Evolutionary conservation across 2,797 vertebrate species (phyloP), one percentile per base, ranked within the genome.

Genomic region (Hephaestus fuliginosus): DNA sequence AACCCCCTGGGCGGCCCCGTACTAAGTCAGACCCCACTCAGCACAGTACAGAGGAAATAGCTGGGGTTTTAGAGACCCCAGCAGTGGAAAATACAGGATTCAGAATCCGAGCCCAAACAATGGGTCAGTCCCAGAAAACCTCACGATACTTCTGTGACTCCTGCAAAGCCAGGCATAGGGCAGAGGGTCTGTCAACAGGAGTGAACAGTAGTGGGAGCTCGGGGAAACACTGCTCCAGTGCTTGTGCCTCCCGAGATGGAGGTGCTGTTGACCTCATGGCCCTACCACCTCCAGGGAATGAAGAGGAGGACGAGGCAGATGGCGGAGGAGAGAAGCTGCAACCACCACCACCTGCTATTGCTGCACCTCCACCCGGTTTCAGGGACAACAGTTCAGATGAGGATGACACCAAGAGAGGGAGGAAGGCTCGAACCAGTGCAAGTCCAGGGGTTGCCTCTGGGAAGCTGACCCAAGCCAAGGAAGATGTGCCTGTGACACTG

Each of bases 331-430:
- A 95, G 90, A 95, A 92, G 93, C 94, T 46, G 67, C 97, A 98
- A 89, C 96, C 94, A 0, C 96, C 96, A 0, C 94, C 95, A 46
- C 96, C 97, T 0, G 96, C 97, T 82, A 98, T 98, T 30, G 96
- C 98, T 0, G 98, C 97, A 1, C 98, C 98, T 7, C 98, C 98
- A 30, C 98, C 98, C 0, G 98, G 98, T 69, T 99, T 99, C 93
- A 96, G 97, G 82, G 98, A 99, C 93, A 99, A 99, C 93, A 99
- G 97, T 87, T 99, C 98, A 0, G 98, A 99, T 3, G 98, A 99
- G 89, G 98, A 99, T 0, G 98, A 99, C 76, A 73, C 95, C 70
- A 99, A 98, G 90, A 97, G 97, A 83, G 92, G 95, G 14, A 96
- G 95, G 0, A 96, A 94, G 79, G 85, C 85, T 78, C 86, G 88